Evolutionary conservation across 2,797 vertebrate species (phyloP).

Genomic region (Cirrhinus mrigala): DNA sequence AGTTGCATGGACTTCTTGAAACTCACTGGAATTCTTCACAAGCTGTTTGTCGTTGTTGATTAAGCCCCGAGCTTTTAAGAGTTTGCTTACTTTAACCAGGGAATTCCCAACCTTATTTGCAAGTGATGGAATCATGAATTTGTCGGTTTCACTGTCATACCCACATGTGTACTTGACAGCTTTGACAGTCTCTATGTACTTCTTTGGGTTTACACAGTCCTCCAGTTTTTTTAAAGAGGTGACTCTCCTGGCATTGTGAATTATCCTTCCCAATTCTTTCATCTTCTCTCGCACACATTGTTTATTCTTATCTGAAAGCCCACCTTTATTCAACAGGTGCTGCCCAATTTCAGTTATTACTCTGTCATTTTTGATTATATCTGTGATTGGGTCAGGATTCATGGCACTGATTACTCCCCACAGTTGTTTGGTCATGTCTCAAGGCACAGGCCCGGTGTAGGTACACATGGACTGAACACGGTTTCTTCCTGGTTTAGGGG

Average conservation of each 20-base stretch:
- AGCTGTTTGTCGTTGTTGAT: conserved; percentile 50
- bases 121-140: conserved; percentile 46
- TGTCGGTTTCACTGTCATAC: conserved; percentile 24
- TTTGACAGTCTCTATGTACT: conserved; percentile 46
- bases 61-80: conserved; percentile 57
- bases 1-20: conserved; percentile 42
- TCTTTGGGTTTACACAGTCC: conserved; percentile 37
- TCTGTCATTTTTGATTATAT: conserved; percentile 25
- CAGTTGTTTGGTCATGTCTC: conserved; percentile 6
- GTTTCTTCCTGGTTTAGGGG: conserved; percentile 48
- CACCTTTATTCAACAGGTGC: conserved; percentile 40
- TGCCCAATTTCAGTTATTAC: conserved; percentile 29
- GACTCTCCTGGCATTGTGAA: conserved; percentile 3
- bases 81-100: conserved; percentile 57
- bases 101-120: conserved; percentile 54
- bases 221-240: conserved; percentile 32
- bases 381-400: conserved; percentile 30
- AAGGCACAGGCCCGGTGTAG: conserved; percentile 15
- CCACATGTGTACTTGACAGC: conserved; percentile 53
- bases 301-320: conserved; percentile 30
- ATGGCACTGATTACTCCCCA: conserved; percentile 38
- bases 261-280: conserved; percentile 18
- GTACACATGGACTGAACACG: conserved; percentile 38
- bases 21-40: conserved; percentile 52
- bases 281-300: conserved; percentile 30